phyloP scores from a whole-genome alignment of 2,888 invertebrate genomes.

The Panorpa germanica region DNA sequence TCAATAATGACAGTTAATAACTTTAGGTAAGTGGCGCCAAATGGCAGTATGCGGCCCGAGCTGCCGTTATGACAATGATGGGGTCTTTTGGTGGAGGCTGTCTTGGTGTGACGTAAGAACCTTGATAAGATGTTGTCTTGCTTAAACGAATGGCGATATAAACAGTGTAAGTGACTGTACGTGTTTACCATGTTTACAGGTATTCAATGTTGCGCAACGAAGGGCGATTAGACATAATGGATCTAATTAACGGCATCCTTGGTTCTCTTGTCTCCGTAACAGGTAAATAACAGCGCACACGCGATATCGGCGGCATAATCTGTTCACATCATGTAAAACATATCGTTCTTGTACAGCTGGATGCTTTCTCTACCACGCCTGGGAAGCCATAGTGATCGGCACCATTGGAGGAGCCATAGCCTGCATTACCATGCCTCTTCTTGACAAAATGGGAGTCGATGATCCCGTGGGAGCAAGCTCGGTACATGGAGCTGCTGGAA shows the following conservation, averaged over 20 bases:
- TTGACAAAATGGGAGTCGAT: slow-evolving; percentile 64
- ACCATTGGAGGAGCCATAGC: slow-evolving; percentile 57
- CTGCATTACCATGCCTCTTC: slow-evolving; percentile 48
- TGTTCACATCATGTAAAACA: too few species aligned
- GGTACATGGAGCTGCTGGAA: slow-evolving; percentile 65
- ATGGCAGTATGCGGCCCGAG: slow-evolving; percentile 82
- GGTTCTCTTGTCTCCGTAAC: slow-evolving; percentile 79
- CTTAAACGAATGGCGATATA: too few species aligned
- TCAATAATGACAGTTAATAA: slow-evolving; percentile 6
- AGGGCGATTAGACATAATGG: slow-evolving; percentile 62
- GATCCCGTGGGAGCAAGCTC: slow-evolving; percentile 85
- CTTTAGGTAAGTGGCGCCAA: slow-evolving; percentile 51
- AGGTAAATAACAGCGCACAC: slow-evolving; percentile 26
- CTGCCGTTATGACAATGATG: slow-evolving; percentile 81
- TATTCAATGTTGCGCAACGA: slow-evolving; percentile 47
- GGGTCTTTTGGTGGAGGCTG: slow-evolving; percentile 80
- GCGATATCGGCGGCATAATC: too few species aligned
- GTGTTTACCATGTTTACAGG: slow-evolving; percentile 23
- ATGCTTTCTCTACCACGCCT: slow-evolving; percentile 67
- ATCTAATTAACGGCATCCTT: slow-evolving; percentile 73
- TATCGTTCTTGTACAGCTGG: too few species aligned
- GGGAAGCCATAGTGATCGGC: slow-evolving; percentile 75
- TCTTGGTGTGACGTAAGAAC: slow-evolving; percentile 28
- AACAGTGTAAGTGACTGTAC: too few species aligned
- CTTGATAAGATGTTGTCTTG: background rate